phyloP scores from a whole-genome alignment of 2,888 invertebrate genomes.

The Melinopterus prodromus region DNA sequence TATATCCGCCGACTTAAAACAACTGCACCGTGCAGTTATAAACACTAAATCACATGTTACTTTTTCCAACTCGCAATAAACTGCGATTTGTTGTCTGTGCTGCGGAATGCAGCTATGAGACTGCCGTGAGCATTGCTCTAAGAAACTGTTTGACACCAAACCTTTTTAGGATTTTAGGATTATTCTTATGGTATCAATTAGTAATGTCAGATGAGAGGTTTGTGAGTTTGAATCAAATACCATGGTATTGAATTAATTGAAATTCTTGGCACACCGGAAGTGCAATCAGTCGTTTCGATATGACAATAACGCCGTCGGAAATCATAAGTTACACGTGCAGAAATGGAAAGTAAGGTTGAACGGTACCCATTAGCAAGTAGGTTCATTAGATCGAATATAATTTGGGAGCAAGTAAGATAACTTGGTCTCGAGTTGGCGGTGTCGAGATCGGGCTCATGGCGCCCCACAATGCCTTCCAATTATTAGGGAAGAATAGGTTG shows the following conservation, averaged over 20 bases:
- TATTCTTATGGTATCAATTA: too few species aligned
- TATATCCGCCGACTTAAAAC: constrained; percentile 20
- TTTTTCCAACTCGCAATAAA: constrained; percentile 11
- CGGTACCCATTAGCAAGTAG: neutral
- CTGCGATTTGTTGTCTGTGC: neutral
- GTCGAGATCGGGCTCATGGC: neutral
- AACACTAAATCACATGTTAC: constrained; percentile 32
- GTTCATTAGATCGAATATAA: constrained; percentile 14
- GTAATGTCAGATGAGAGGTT: neutral
- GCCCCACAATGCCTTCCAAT: constrained; percentile 11
- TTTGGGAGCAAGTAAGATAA: neutral
- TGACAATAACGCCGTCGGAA: neutral
- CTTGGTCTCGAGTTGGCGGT: neutral
- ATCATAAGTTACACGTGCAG: neutral
- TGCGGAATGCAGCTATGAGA: too few species aligned
- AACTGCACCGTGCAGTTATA: constrained; percentile 34
- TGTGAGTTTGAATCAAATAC: neutral
- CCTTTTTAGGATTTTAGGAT: too few species aligned
- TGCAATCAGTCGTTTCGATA: neutral
- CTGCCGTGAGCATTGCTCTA: too few species aligned
- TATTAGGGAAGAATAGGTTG: constrained; percentile 20
- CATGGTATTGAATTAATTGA: neutral
- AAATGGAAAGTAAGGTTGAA: neutral
- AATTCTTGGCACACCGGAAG: neutral
- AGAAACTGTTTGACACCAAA: too few species aligned